These are phyloP conservation scores for Microcebus jonahi DNA, from an alignment of 2,113 vertebrate genomes.

Conservation along the genomic window DNA sequence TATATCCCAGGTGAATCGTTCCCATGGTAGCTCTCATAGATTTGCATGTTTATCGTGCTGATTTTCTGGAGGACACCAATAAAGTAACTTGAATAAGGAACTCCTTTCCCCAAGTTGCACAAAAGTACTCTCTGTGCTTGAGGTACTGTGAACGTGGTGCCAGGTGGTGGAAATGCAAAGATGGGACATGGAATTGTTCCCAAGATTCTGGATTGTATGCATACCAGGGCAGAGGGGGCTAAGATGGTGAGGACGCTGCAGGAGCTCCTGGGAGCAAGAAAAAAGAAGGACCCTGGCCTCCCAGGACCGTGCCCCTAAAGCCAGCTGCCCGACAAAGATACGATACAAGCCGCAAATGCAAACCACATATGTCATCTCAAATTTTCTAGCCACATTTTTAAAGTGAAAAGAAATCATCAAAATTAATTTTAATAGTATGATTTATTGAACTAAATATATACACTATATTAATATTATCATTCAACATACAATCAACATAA, in stretches of 20 bases:
- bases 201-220: background rate
- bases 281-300: background rate
- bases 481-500: background rate
- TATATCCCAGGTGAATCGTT: background rate
- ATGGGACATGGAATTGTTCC: background rate
- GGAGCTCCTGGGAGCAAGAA: background rate
- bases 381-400: background rate
- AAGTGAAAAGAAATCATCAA: background rate
- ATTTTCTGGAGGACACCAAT: background rate
- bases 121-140: background rate
- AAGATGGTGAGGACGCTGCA: background rate
- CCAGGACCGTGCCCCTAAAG: background rate
- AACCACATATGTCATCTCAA: background rate
- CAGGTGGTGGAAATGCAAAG: background rate
- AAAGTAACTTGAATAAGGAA: background rate
- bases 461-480: background rate
- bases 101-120: background rate
- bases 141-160: background rate
- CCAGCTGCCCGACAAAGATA: background rate
- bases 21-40: background rate
- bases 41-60: background rate
- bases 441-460: background rate
- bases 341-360: background rate
- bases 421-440: background rate
- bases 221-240: too few species aligned